Base-by-base conservation (phyloP, 2,888 invertebrate species). In the Glyphotaelius pellucidus region DNA sequence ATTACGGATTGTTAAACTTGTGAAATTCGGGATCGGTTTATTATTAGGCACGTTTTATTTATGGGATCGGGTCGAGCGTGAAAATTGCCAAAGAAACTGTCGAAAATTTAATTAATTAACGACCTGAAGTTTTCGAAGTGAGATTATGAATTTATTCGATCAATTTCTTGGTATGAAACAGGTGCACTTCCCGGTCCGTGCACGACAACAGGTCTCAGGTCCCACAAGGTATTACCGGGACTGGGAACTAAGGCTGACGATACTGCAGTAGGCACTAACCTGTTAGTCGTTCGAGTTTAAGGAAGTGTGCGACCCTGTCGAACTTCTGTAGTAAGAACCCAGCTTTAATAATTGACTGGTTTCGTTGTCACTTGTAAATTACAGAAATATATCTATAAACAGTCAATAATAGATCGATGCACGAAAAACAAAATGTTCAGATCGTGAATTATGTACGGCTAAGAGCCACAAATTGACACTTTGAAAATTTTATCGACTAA, bases 101-200 rank as follows among this genome's bases (percentile, higher is more conserved):
- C n/a, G 42, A 42, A n/a, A 42, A 52, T 52, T 88, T 88, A 31
- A 67, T 88, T 30, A 88, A 88, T 31, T 88, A 79, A 67, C 88
- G 30, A 88, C 38, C 42, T 67, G 42, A 79, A 88, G 88, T 88
- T 88, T 88, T 31, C 15, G 19, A 32, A 38, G 35, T 25, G 79
- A 31, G 88, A 88, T 32, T 88, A 88, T 88, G 30, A 88, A 88
- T 32, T 88, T 88, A 88, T 88, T 88, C 15, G 88, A 88, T 31
- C 52, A 79, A 67, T 67, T 88, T 88, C 32, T 88, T 35, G 88
- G 30, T 86, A 25, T 86, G 86, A 86, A 86, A 42, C 86, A 86
- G 86, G 86, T 86, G 86, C 42, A 86, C 9, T 42, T 42, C 14
- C 83, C 32, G 19, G 25, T 38, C n/a, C n/a, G n/a, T n/a, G n/a